phyloP scores from a whole-genome alignment of 2,888 invertebrate species.

The Idaea biselata region DNA sequence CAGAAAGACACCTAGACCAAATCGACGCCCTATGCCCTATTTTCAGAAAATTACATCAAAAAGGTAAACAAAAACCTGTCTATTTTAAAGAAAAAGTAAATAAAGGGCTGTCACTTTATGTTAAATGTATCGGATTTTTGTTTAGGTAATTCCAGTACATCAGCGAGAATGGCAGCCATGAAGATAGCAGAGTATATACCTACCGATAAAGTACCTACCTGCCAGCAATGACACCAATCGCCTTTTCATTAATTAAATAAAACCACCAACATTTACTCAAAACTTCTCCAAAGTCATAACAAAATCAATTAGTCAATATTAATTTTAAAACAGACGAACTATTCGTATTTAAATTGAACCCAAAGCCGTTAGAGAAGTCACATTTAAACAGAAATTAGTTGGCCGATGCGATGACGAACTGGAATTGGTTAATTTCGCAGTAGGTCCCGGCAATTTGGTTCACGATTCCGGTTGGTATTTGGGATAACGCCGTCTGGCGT shows the following conservation, averaged over 20 bases:
- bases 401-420: slow-evolving; percentile 1
- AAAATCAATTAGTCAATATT: background rate
- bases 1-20: too few relatives aligned
- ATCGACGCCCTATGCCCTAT: too few relatives aligned
- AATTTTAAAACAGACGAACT: background rate
- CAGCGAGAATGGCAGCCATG: too few relatives aligned
- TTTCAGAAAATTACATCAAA: too few relatives aligned
- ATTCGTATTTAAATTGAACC: background rate
- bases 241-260: background rate
- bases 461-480: background rate
- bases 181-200: too few relatives aligned
- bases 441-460: background rate
- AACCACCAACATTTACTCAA: background rate
- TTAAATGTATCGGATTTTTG: too few relatives aligned
- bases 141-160: too few relatives aligned
- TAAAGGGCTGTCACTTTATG: too few relatives aligned
- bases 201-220: too few relatives aligned
- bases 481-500: slow-evolving; percentile 9
- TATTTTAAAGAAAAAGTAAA: too few relatives aligned
- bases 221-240: background rate
- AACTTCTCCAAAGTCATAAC: background rate
- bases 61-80: too few relatives aligned
- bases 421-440: background rate
- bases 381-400: background rate
- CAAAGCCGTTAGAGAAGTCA: background rate